A percentile compares a stretch with the other conserved stretches of the same genome.
phyloP scores from a whole-genome alignment of 2,888 invertebrate genomes.

The Ernsta delagoae region DNA sequence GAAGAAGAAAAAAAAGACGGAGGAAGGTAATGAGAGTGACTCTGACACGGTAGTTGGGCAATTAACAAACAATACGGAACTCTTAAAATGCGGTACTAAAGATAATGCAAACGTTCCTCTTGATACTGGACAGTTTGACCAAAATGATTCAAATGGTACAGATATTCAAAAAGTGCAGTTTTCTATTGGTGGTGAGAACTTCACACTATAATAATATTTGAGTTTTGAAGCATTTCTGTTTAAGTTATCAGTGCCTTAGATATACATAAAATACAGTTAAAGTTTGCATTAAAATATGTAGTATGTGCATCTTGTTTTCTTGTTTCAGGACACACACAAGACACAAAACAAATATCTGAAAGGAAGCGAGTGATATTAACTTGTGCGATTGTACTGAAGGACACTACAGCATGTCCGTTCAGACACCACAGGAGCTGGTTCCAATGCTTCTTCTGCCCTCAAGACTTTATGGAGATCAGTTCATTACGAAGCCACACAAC shows the following conservation, averaged over 20 bases:
- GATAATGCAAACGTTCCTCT: too few species aligned
- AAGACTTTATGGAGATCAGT: constrained; percentile 69
- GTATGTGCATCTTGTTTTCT: too few species aligned
- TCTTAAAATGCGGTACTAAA: too few species aligned
- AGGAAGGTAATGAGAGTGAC: not conserved
- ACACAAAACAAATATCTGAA: constrained; percentile 63
- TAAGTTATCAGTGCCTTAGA: too few species aligned
- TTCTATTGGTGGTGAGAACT: not conserved
- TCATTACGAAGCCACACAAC: constrained; percentile 58
- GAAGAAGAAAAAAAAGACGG: not conserved
- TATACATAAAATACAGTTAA: too few species aligned
- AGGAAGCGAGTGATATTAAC: constrained; percentile 64
- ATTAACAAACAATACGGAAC: too few species aligned
- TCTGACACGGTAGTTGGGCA: constrained; percentile 1
- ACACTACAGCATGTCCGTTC: constrained; percentile 75
- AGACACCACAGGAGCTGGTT: constrained; percentile 77
- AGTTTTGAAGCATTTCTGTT: too few species aligned
- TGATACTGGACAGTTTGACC: not conserved
- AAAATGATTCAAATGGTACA: not conserved
- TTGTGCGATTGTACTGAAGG: constrained; percentile 59
- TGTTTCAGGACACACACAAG: constrained; percentile 48
- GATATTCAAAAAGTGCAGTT: not conserved
- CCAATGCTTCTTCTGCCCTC: constrained; percentile 71
- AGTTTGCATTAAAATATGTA: too few species aligned
- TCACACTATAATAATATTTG: too few species aligned